Evolutionary conservation across 2,888 invertebrate species (phyloP).

Genomic region (Macaria liturata): DNA sequence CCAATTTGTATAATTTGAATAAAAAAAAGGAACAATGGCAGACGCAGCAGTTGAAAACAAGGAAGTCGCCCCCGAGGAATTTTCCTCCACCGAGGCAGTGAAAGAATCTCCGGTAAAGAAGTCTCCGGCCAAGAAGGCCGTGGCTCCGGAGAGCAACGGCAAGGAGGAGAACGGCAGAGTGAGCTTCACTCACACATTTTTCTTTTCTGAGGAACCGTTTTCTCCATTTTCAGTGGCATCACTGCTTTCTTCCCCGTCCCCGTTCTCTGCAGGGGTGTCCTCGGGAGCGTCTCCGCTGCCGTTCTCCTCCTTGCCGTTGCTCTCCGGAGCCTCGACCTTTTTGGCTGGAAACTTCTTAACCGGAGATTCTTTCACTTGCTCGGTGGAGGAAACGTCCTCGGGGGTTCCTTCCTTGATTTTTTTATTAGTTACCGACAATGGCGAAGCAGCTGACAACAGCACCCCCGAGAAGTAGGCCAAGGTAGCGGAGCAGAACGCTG

Average conservation of each 20-base stretch:
- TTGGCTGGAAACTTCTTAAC: conserved; percentile 80
- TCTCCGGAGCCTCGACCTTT: conserved; percentile 74
- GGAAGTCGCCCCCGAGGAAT: conserved; percentile 74
- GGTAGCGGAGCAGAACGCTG: conserved; percentile 83
- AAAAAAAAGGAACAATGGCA: too few relatives aligned
- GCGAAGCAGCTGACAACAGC: conserved; percentile 83
- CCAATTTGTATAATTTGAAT: too few relatives aligned
- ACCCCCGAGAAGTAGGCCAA: conserved; percentile 90
- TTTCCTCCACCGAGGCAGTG: conserved; percentile 71
- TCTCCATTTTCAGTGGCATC: conserved; percentile 77
- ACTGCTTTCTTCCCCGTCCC: conserved; percentile 74
- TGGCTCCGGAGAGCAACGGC: conserved; percentile 75
- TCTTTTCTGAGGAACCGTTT: conserved; percentile 57
- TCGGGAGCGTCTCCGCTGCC: conserved; percentile 66
- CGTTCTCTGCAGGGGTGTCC: conserved; percentile 68
- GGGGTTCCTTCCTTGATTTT: too few relatives aligned
- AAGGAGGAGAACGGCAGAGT: conserved; percentile 74
- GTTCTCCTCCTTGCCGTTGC: conserved; percentile 77
- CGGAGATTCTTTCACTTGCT: conserved; percentile 73
- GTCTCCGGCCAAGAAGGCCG: conserved; percentile 78
- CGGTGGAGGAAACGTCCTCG: conserved; percentile 78
- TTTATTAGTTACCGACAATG: conserved; percentile 83
- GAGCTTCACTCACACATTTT: too few relatives aligned
- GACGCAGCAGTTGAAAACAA: conserved; percentile 41
- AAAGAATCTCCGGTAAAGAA: conserved; percentile 80